These are phyloP conservation scores for Dryobates pubescens DNA, from an alignment of 2,797 vertebrate species.

Conservation along the genomic window DNA sequence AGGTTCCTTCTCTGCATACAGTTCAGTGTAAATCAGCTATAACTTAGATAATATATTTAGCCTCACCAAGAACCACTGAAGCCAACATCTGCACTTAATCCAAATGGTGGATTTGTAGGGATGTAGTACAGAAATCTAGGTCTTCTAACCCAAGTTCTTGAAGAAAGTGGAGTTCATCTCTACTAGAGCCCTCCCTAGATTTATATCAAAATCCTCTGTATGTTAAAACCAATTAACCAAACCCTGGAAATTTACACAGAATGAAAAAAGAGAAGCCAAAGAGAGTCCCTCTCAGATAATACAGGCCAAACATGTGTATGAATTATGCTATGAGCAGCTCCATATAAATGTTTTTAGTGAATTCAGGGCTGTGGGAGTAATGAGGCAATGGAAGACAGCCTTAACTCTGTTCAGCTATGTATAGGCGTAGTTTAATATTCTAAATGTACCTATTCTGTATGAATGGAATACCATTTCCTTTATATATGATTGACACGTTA, in stretches of 20 bases:
- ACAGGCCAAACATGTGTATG: background rate
- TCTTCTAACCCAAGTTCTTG: background rate
- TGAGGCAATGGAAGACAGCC: background rate
- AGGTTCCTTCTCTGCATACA: background rate
- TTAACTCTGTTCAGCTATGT: background rate
- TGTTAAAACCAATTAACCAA: background rate
- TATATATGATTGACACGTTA: background rate
- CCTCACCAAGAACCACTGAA: background rate
- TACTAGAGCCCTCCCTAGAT: background rate
- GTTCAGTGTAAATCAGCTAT: background rate
- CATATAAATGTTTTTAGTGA: background rate
- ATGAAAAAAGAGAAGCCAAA: background rate
- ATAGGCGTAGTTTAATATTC: background rate
- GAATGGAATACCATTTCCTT: background rate
- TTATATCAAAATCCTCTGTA: background rate
- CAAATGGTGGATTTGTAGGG: background rate
- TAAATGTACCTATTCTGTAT: background rate
- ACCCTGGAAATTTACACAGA: background rate
- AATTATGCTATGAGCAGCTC: background rate
- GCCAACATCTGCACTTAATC: background rate
- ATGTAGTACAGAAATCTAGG: background rate
- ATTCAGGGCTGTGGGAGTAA: background rate
- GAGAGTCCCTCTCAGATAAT: background rate
- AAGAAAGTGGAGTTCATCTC: background rate
- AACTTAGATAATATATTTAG: background rate